These are phyloP conservation scores for Petrosia ficiformis DNA, from an alignment of 37 sponge, comb jelly and placozoan genomes.

Conservation along the genomic window DNA sequence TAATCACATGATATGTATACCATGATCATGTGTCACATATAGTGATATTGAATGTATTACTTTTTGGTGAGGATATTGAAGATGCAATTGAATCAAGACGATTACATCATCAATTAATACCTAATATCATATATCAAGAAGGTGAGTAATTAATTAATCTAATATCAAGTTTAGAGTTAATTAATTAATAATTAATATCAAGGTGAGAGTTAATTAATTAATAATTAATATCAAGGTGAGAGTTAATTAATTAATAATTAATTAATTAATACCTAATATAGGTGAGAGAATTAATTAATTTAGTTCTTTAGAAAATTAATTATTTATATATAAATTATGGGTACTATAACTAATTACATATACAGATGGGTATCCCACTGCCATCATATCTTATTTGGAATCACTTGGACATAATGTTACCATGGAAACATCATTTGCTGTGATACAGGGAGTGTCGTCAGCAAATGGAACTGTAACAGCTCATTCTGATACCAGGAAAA, in stretches of 20 bases:
- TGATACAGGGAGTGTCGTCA: constrained; percentile 38
- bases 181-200: too few species aligned
- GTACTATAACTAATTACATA: too few species aligned
- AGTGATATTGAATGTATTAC: constrained; percentile 29
- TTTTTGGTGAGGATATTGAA: constrained; percentile 17
- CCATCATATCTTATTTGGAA: constrained; percentile 13
- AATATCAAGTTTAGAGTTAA: too few species aligned
- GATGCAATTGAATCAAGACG: constrained; percentile 52
- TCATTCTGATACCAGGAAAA: constrained; percentile 60
- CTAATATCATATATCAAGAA: constrained; percentile 50
- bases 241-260: too few species aligned
- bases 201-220: too few species aligned
- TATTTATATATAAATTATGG: too few species aligned
- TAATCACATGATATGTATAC: constrained; percentile 1
- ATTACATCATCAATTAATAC: constrained; percentile 75
- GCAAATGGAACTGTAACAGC: constrained; percentile 12
- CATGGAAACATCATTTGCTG: not conserved
- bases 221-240: too few species aligned
- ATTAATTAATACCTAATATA: too few species aligned
- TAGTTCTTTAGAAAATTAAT: too few species aligned
- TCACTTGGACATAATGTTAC: constrained; percentile 25
- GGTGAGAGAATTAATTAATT: too few species aligned
- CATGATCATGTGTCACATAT: not conserved
- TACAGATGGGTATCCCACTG: constrained; percentile 35
- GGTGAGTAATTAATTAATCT: constrained; percentile 3